These are phyloP conservation scores for Erpobdella octoculata DNA, from an alignment of 2,888 invertebrate species.

Conservation along the genomic window DNA sequence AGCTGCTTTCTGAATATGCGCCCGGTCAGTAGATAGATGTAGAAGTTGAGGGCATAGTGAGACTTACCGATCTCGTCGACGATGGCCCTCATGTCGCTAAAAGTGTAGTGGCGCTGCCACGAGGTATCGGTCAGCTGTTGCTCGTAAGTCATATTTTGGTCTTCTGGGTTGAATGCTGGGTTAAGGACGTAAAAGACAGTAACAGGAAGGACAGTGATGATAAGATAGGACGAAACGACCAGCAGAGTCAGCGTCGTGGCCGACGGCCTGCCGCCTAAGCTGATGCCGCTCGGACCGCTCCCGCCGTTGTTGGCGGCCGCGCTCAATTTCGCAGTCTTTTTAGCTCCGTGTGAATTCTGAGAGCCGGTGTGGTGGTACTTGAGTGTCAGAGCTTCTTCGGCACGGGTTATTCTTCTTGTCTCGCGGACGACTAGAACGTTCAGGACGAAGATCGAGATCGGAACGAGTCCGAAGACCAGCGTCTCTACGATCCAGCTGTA, in stretches of 20 bases:
- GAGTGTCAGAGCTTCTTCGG: slow-evolving; percentile 34
- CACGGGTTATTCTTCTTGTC: slow-evolving; percentile 38
- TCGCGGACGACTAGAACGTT: slow-evolving; percentile 49
- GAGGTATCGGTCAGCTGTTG: slow-evolving; percentile 41
- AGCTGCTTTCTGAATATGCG: slow-evolving; percentile 47
- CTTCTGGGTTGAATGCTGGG: slow-evolving; percentile 39
- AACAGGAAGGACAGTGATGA: slow-evolving; percentile 46
- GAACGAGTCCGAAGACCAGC: slow-evolving; percentile 48
- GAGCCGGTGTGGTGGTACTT: slow-evolving; percentile 20
- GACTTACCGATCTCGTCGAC: slow-evolving; percentile 43
- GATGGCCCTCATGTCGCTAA: slow-evolving; percentile 41
- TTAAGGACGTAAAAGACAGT: slow-evolving; percentile 43
- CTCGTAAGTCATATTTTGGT: slow-evolving; percentile 37
- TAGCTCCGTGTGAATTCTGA: background rate
- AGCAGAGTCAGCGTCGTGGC: slow-evolving; percentile 50
- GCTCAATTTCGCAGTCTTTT: background rate
- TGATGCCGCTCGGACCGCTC: slow-evolving; percentile 7
- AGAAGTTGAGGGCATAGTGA: slow-evolving; percentile 48
- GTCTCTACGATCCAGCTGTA: slow-evolving; percentile 49
- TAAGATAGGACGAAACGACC: slow-evolving; percentile 47
- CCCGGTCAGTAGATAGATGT: slow-evolving; percentile 50
- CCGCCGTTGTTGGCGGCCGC: background rate
- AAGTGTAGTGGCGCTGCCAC: slow-evolving; percentile 44
- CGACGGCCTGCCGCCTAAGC: slow-evolving; percentile 39
- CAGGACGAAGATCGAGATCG: slow-evolving; percentile 46